Conservation (phyloP, 23 tunicate species). For the Aplidium turbinatum region DNA sequence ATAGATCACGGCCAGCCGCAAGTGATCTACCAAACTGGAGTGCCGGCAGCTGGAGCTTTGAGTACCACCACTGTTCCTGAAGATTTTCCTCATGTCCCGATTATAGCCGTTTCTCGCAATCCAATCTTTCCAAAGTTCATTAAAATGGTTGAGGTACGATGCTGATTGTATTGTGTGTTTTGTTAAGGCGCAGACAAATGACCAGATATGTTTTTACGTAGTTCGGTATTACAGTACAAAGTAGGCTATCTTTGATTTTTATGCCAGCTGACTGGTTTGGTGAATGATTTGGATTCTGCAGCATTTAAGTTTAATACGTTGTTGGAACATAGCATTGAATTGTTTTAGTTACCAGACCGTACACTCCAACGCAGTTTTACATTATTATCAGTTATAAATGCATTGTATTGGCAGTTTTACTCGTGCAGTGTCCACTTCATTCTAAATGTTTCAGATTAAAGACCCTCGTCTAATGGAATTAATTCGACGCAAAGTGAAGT, state of each 20-base stretch:
- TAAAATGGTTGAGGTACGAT: constrained; percentile 92
- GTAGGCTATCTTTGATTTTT: too few relatives aligned
- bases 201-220: too few relatives aligned
- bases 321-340: not conserved
- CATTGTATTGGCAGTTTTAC: constrained; percentile 5
- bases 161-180: too few relatives aligned
- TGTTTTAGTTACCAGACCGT: too few relatives aligned
- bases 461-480: constrained; percentile 79
- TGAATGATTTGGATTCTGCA: too few relatives aligned
- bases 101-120: constrained; percentile 81
- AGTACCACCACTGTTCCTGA: constrained; percentile 84
- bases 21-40: constrained; percentile 15
- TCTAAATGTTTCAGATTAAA: constrained; percentile 40
- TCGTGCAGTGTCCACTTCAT: not conserved
- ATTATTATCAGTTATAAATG: too few relatives aligned
- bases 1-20: constrained; percentile 17
- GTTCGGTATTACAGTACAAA: too few relatives aligned
- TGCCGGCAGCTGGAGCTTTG: constrained; percentile 42
- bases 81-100: constrained; percentile 83
- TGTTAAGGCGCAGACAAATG: too few relatives aligned
- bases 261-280: too few relatives aligned
- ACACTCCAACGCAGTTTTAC: too few relatives aligned
- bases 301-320: not conserved
- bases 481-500: constrained; percentile 65
- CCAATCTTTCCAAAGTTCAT: constrained; percentile 96